Percentiles rank a stretch among this genome's conserved stretches.
phyloP scores from a whole-genome alignment of 2,888 invertebrate genomes.

The Petrophora chlorosata region DNA sequence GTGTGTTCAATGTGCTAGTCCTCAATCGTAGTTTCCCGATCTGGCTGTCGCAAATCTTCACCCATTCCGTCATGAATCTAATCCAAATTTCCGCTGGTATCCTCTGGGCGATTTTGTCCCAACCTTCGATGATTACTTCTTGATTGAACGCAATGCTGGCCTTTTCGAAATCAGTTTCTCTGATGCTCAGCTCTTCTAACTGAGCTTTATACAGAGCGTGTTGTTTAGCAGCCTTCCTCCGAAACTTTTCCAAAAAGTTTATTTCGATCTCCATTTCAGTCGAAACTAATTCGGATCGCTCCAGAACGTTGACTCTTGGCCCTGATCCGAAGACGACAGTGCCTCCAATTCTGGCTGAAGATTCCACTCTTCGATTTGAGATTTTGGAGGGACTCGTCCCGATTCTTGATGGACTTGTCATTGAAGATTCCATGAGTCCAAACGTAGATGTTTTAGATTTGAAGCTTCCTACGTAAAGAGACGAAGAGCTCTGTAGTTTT shows the following conservation, averaged over 20 bases:
- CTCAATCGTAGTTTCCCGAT: constrained; percentile 84
- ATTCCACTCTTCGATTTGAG: constrained; percentile 64
- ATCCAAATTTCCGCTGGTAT: constrained; percentile 85
- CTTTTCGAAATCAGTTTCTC: constrained; percentile 77
- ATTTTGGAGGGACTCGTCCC: constrained; percentile 49
- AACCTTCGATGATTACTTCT: constrained; percentile 76
- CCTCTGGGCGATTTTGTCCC: constrained; percentile 84
- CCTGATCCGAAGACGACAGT: constrained; percentile 61
- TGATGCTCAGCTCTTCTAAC: constrained; percentile 81
- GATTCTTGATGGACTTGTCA: constrained; percentile 57
- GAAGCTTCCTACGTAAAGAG: constrained; percentile 54
- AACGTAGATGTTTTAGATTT: constrained; percentile 60
- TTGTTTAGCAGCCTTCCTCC: constrained; percentile 58
- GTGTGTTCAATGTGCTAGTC: constrained; percentile 80
- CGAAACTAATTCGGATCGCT: constrained; percentile 76
- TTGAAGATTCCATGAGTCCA: constrained; percentile 49
- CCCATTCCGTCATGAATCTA: constrained; percentile 85
- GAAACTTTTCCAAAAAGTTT: constrained; percentile 51
- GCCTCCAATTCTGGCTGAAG: constrained; percentile 62
- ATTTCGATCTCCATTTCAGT: constrained; percentile 78
- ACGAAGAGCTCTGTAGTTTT: constrained; percentile 56
- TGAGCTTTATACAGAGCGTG: constrained; percentile 75
- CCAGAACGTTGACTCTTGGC: constrained; percentile 76
- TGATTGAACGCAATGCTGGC: constrained; percentile 76
- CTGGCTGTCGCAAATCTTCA: constrained; percentile 78